These are phyloP conservation scores for Scartelaos histophorus DNA, from an alignment of 2,113 vertebrate species.

Conservation along the genomic window DNA sequence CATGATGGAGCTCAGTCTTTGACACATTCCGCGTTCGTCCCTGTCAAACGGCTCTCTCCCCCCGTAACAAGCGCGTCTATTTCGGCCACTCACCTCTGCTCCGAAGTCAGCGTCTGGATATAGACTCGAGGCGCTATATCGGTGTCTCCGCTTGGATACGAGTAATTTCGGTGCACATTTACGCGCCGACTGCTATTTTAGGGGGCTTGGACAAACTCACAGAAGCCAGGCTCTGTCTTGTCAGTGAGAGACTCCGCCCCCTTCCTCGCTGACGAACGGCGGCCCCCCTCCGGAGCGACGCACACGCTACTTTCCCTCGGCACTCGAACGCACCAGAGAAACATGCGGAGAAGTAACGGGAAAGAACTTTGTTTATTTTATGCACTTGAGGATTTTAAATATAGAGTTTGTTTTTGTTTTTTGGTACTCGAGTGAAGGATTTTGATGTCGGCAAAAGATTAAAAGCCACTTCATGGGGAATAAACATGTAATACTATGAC, in stretches of 20 bases:
- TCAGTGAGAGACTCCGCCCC: conserved; percentile 76
- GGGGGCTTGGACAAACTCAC: conserved; percentile 82
- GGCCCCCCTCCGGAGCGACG: conserved; percentile 10
- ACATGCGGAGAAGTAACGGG: too few relatives aligned
- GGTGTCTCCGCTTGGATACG: conserved; percentile 75
- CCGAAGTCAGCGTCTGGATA: conserved; percentile 74
- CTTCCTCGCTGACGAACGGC: conserved; percentile 16
- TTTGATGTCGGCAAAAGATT: too few relatives aligned
- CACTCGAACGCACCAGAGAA: too few relatives aligned
- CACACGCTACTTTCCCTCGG: not conserved
- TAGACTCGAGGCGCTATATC: conserved; percentile 75
- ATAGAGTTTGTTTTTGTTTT: too few relatives aligned
- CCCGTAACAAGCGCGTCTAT: conserved; percentile 65
- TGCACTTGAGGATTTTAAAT: too few relatives aligned
- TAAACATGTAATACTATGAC: too few relatives aligned
- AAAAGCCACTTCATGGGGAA: too few relatives aligned
- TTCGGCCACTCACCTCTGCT: conserved; percentile 81
- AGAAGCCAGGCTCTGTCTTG: conserved; percentile 77
- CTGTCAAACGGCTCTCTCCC: not conserved
- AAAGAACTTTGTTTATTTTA: too few relatives aligned
- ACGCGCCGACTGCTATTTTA: conserved; percentile 81
- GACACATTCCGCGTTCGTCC: not conserved
- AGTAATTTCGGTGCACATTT: conserved; percentile 80
- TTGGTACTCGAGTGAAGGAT: too few relatives aligned
- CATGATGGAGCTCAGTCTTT: not conserved